These are phyloP conservation scores for Ennomos quercinarius DNA, from an alignment of 2,888 invertebrate genomes.

Conservation along the genomic window DNA sequence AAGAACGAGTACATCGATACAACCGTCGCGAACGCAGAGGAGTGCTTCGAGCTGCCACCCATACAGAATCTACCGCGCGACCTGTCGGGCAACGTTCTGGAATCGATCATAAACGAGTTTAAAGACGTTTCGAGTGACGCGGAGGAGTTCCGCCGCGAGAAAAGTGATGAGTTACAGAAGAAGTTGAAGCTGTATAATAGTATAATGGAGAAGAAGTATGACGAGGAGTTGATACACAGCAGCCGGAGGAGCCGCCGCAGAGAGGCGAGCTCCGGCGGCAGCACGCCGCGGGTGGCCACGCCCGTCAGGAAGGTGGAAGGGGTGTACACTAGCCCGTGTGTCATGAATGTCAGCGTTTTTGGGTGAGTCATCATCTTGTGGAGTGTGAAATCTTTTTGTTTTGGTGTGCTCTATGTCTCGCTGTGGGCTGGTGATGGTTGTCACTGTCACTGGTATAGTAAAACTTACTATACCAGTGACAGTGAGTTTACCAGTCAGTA, in stretches of 20 bases:
- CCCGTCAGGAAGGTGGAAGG: conserved; percentile 54
- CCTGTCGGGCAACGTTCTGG: conserved; percentile 71
- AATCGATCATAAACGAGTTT: conserved; percentile 77
- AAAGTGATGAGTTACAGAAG: conserved; percentile 66
- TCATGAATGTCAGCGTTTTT: conserved; percentile 67
- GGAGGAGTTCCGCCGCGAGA: conserved; percentile 63
- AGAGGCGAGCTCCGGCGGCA: conserved; percentile 58
- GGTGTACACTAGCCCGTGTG: conserved; percentile 66
- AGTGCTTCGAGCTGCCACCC: conserved; percentile 90
- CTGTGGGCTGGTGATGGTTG: too few species aligned
- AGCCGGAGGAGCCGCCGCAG: conserved; percentile 70
- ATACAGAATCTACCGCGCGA: conserved; percentile 80
- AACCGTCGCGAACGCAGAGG: conserved; percentile 87
- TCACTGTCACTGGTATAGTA: too few species aligned
- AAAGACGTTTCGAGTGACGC: conserved; percentile 66
- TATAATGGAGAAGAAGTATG: conserved; percentile 90
- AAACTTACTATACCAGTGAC: too few species aligned
- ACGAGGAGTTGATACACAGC: conserved; percentile 88
- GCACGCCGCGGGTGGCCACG: conserved; percentile 60
- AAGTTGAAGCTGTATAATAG: conserved; percentile 89
- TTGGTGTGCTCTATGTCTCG: background rate
- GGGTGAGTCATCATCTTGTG: conserved; percentile 46
- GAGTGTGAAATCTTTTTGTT: conserved; percentile 8
- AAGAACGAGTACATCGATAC: conserved; percentile 65
- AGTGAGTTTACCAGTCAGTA: too few species aligned